Evolutionary conservation across 2,113 vertebrate species (phyloP), one percentile per base, ranked within the genome.

Genomic region (Burhinus bistriatus): DNA sequence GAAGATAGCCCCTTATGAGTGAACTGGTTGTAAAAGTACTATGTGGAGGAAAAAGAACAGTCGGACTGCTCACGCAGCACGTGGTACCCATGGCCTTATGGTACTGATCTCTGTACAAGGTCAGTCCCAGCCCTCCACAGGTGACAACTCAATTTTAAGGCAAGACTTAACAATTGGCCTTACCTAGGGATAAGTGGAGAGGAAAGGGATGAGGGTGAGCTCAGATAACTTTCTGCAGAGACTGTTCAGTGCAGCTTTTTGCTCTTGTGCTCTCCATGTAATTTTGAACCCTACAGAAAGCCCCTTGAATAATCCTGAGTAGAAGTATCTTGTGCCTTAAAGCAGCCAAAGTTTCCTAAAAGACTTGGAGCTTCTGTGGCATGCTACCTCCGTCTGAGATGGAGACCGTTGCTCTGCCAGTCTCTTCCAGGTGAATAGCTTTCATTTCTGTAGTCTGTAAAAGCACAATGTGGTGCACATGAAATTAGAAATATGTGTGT

Each of bases 31-130:
- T 64, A 34, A 12, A 87, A 78, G 5, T 26, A 5, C 27, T 3
- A 0, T 1, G 11, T 14, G 62, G 52, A 78, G 29, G 69, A 6
- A 21, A 72, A 72, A 32, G 12, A 72, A 40, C 29, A 59, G n/a
- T 1, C 40, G n/a, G 45, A 15, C 16, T 57, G 10, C 38, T 72
- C 3, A 1, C 0, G 9, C 59, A 78, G 69, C 26, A 4, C 3
- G 82, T 55, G 45, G n/a, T 25, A 30, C 45, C 40, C 12, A 0
- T 5, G 16, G 52, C 66, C 57, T 55, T 32, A 17, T 30, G 64
- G 23, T 8, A 9, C 8, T 36, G 29, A n/a, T 21, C 30, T 36
- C 27, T 61, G 42, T 10, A 5, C 27, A 10, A 64, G 44, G 38
- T 27, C 78, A 64, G 34, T 4, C 25, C 58, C 45, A 72, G 62